Conservation (phyloP, 2,113 vertebrate genomes). For the Lagopus leucura region DNA sequence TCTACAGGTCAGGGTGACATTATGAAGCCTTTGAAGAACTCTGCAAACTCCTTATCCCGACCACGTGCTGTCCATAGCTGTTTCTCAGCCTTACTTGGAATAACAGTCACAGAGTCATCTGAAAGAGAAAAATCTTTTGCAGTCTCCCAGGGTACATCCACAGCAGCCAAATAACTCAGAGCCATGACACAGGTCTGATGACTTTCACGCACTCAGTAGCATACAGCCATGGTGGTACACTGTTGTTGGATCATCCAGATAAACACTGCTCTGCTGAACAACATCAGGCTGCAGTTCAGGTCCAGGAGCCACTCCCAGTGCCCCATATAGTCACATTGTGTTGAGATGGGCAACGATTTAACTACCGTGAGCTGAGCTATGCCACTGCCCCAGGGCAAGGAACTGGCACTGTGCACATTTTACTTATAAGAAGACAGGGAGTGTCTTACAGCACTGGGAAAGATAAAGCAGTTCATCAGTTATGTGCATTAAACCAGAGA, state of each 20-base stretch:
- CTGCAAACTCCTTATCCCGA: neutral
- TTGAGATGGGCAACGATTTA: neutral
- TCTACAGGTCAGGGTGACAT: neutral
- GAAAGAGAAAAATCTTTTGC: neutral
- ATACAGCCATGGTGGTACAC: fast-evolving
- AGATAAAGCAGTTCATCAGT: neutral
- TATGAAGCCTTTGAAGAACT: constrained; percentile 3
- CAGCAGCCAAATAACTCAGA: neutral
- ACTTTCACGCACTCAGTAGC: neutral
- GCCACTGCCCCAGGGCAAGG: neutral
- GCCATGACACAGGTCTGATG: neutral
- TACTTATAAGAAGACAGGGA: neutral
- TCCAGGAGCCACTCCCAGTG: neutral
- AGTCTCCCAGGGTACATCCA: neutral
- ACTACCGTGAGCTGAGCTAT: neutral
- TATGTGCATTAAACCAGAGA: neutral
- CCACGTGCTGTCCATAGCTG: neutral
- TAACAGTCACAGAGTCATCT: neutral
- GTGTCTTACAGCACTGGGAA: neutral
- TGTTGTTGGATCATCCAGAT: neutral
- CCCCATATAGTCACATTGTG: neutral
- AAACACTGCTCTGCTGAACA: neutral
- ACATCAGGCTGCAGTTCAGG: neutral
- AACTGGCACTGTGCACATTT: neutral
- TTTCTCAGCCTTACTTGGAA: neutral